Evolutionary conservation across 2,888 invertebrate species (phyloP).

Genomic region (Actias luna): DNA sequence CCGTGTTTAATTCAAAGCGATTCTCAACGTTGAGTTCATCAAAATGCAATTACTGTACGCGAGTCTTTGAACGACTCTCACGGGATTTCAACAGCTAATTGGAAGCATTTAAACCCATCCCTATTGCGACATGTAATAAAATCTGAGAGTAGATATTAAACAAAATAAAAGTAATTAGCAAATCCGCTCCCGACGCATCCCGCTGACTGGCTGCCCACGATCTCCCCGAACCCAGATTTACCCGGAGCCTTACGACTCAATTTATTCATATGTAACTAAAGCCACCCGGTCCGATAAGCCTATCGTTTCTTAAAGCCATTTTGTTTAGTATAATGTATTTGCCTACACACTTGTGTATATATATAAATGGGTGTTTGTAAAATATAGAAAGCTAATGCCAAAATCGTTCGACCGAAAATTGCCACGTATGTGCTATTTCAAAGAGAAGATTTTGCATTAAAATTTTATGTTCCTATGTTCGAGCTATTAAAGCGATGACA

Average conservation of each 20-base stretch:
- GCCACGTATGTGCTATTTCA: too few relatives aligned
- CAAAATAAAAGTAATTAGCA: neutral
- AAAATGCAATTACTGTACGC: neutral
- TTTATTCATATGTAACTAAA: neutral
- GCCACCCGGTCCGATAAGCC: neutral
- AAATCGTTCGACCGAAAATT: too few relatives aligned
- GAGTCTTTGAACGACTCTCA: neutral
- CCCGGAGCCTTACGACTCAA: neutral
- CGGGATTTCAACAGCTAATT: neutral
- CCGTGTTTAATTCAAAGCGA: neutral
- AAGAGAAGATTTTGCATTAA: too few relatives aligned
- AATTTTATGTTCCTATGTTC: too few relatives aligned
- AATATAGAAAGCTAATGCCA: too few relatives aligned
- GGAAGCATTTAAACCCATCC: neutral
- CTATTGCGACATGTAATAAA: neutral
- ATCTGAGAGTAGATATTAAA: neutral
- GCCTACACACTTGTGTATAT: neutral
- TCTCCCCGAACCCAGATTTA: neutral
- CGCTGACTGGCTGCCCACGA: neutral
- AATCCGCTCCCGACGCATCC: neutral
- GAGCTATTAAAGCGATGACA: too few relatives aligned
- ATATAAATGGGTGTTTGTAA: neutral
- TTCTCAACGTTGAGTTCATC: neutral
- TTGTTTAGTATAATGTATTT: neutral
- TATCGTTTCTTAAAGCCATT: neutral